phyloP scores from a whole-genome alignment of 2,797 vertebrate species.

The Mico argentatus region DNA sequence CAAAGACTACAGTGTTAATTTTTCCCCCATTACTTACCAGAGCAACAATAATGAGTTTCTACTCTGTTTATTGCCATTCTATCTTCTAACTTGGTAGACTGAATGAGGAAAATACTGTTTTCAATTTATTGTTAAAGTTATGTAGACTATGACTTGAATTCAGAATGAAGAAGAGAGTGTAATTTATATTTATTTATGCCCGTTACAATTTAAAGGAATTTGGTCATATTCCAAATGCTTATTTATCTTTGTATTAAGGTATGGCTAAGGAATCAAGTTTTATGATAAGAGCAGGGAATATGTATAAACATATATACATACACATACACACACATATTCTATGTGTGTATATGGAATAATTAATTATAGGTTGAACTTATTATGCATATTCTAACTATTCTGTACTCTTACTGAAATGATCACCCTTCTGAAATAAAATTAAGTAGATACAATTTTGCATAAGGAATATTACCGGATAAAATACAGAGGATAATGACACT shows the following conservation, averaged over 20 bases:
- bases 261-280: conserved; percentile 70
- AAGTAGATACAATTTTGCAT: conserved; percentile 46
- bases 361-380: conserved; percentile 75
- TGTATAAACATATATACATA: not conserved
- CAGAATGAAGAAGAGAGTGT: conserved; percentile 75
- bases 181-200: conserved; percentile 67
- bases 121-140: conserved; percentile 71
- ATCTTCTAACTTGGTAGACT: not conserved
- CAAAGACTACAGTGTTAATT: not conserved
- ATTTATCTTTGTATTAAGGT: conserved; percentile 76
- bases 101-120: conserved; percentile 39
- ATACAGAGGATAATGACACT: not conserved
- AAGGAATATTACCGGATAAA: not conserved
- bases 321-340: not conserved
- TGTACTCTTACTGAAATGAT: conserved; percentile 56
- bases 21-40: not conserved
- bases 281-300: conserved; percentile 54
- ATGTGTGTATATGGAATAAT: conserved; percentile 53
- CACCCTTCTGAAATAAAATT: conserved; percentile 62
- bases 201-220: conserved; percentile 77
- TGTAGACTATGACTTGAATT: conserved; percentile 74
- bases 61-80: not conserved
- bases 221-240: conserved; percentile 73
- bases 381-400: conserved; percentile 63
- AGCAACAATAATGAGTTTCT: not conserved